Percentiles rank a stretch among this genome's conserved stretches.
phyloP scores from a whole-genome alignment of 2,888 invertebrate genomes.

The Drosophila paucipuncta region DNA sequence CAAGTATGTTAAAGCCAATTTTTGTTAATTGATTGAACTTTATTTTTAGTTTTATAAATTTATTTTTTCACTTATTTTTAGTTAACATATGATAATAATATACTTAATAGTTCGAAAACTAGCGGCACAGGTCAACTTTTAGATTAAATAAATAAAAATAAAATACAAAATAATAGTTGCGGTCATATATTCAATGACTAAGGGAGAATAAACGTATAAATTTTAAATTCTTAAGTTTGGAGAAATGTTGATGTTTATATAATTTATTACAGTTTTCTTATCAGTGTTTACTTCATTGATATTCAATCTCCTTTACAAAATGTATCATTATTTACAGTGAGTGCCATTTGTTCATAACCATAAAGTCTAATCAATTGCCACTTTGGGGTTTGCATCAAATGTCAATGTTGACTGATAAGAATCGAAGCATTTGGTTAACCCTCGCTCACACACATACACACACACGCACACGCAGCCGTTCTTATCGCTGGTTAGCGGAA shows the following conservation, averaged over 20 bases:
- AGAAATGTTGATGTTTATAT: background rate
- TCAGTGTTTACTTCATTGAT: background rate
- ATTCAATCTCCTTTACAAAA: background rate
- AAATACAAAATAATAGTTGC: background rate
- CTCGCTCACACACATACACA: background rate
- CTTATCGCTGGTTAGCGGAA: constrained; percentile 41
- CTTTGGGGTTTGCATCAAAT: constrained; percentile 18
- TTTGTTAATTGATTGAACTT: background rate
- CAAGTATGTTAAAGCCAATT: background rate
- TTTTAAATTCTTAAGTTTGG: background rate
- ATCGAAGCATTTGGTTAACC: constrained; percentile 30
- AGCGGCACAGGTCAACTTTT: background rate
- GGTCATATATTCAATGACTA: background rate
- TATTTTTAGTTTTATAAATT: background rate
- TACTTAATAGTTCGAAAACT: too few species aligned
- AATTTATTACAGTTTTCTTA: background rate
- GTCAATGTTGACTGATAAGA: constrained; percentile 39
- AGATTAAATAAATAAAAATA: background rate
- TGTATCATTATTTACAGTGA: constrained; percentile 1
- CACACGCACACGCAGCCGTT: background rate
- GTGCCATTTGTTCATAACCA: constrained; percentile 34
- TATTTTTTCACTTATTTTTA: background rate
- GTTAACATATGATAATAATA: too few species aligned
- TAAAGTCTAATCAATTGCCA: constrained; percentile 16
- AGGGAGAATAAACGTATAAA: background rate